A percentile compares a stretch with the other conserved stretches of the same genome.
These are phyloP conservation scores for Leucophenga montana DNA, from an alignment of 2,888 invertebrate species.

Conservation along the genomic window DNA sequence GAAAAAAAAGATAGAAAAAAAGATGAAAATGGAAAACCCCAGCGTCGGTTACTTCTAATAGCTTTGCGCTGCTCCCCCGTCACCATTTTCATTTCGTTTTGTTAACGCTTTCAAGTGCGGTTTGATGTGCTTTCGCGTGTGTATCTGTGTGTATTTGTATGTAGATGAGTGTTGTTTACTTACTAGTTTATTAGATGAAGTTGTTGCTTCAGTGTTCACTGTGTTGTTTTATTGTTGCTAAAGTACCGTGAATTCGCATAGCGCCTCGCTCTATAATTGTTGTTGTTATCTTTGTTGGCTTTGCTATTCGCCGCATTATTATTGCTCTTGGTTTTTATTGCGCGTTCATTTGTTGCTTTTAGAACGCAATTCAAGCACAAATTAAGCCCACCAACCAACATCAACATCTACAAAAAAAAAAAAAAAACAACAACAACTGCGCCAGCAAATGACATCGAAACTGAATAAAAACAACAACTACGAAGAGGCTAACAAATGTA, in stretches of 20 bases:
- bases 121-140: not conserved
- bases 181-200: slow-evolving; percentile 19
- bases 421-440: not conserved
- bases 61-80: not conserved
- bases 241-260: slow-evolving; percentile 30
- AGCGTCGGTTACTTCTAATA: no score
- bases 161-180: slow-evolving; percentile 25
- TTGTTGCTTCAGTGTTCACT: slow-evolving; percentile 9
- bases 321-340: not conserved
- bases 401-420: not conserved
- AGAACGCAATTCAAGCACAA: not conserved
- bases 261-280: not conserved
- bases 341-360: not conserved
- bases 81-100: not conserved
- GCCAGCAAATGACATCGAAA: not conserved
- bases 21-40: no score
- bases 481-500: not conserved
- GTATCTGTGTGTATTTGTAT: not conserved
- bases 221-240: slow-evolving; percentile 15
- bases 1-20: no score
- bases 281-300: not conserved
- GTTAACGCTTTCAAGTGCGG: not conserved
- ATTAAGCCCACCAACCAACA: not conserved
- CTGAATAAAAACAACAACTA: not conserved
- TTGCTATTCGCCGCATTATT: not conserved